Conservation (phyloP, 2,113 vertebrate genomes). For the Apaloderma vittatum region DNA sequence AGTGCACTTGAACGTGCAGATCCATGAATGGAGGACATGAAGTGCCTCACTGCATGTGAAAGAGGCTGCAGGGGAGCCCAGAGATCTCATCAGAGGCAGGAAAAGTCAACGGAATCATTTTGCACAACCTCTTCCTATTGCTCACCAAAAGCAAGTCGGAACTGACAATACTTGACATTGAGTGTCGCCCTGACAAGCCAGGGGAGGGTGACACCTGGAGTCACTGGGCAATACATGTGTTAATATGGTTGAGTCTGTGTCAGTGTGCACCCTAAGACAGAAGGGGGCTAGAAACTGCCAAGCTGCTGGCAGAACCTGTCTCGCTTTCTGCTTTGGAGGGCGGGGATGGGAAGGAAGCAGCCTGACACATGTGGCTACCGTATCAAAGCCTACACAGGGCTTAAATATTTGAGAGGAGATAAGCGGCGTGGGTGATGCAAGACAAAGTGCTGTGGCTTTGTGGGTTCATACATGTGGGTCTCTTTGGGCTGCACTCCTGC, state of each 20-base stretch:
- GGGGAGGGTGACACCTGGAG: not conserved
- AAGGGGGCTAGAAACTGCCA: not conserved
- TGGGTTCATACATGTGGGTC: rapidly evolving
- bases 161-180: not conserved
- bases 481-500: not conserved
- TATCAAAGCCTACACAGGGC: not conserved
- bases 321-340: not conserved
- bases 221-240: not conserved
- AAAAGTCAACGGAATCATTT: not conserved
- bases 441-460: not conserved
- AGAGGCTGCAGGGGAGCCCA: not conserved
- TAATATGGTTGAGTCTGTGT: not conserved
- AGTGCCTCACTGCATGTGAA: not conserved
- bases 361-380: not conserved
- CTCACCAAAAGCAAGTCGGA: not conserved
- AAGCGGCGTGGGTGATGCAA: not conserved
- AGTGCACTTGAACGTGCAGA: not conserved
- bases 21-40: not conserved
- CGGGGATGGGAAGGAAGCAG: not conserved
- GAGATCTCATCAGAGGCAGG: not conserved
- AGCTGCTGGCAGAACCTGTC: not conserved
- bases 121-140: not conserved
- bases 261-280: not conserved
- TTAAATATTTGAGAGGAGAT: not conserved
- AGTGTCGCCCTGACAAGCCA: not conserved